A percentile compares a stretch with the other conserved stretches of the same genome.
phyloP scores from a whole-genome alignment of 2,113 vertebrate species.

The Mirounga angustirostris region DNA sequence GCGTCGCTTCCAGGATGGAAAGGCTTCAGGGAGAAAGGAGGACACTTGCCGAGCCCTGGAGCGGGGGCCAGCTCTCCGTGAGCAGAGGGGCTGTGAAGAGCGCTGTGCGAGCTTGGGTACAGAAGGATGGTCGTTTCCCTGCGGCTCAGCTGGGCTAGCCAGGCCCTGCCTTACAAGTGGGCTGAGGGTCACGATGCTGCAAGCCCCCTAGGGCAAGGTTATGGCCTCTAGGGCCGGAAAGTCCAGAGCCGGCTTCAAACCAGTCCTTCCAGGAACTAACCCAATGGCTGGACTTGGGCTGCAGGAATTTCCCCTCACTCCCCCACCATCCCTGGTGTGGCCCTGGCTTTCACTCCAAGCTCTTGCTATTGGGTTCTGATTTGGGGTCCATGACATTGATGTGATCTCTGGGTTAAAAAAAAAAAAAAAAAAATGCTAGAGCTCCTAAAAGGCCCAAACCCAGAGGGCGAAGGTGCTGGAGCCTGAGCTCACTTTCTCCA shows the following conservation, averaged over 20 bases:
- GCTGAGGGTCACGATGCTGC: not conserved
- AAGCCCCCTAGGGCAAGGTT: not conserved
- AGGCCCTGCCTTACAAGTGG: not conserved
- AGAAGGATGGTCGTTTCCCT: not conserved
- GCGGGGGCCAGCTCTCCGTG: not conserved
- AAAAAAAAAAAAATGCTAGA: not conserved
- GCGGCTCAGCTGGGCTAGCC: not conserved
- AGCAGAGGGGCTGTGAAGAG: not conserved
- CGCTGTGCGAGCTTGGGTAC: accelerated
- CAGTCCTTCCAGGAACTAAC: not conserved
- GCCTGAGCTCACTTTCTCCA: not conserved
- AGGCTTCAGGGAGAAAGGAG: not conserved
- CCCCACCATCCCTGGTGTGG: no score
- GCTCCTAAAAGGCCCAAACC: not conserved
- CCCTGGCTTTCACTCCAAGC: not conserved
- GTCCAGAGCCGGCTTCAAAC: not conserved
- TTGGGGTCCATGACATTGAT: not conserved
- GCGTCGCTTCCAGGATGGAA: not conserved
- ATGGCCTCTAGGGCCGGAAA: not conserved
- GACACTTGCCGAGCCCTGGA: not conserved
- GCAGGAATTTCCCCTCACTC: not conserved
- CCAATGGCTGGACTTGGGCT: not conserved
- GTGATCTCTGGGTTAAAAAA: not conserved
- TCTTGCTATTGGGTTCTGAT: not conserved
- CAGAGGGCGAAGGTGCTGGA: not conserved